Evolutionary conservation across 2,113 vertebrate genomes (phyloP), one percentile per base, ranked within the genome.

Genomic region (Lepisosteus osseus): DNA sequence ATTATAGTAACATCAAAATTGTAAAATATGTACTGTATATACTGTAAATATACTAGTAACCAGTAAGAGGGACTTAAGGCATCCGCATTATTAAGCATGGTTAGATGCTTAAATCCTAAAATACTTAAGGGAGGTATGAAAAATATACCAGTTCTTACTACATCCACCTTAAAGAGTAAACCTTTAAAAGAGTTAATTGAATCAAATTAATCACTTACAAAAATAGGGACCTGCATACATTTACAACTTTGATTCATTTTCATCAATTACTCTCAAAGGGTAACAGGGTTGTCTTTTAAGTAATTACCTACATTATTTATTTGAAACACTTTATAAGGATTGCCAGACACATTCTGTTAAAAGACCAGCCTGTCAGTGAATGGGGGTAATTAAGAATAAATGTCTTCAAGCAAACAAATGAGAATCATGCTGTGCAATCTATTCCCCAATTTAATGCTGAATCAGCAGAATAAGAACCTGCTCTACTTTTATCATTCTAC

Each of bases 361-460:
- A 61, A 47, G 15, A 54, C 29, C 6, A 3, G 42, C 69, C 56
- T 15, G 65, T 61, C 17, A 73, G 73, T 40, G 61, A 72, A 77
- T 74, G 71, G 68, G 29, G 44, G 63, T 65, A 59, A 76, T 73
- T 71, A 67, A 61, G 69, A n/a, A 65, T 51, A 41, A 56, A 55
- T 72, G 62, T 68, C 17, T 45, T 72, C 72, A 45, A 47, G 61
- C 64, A 78, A 78, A 76, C 67, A 71, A 67, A 79, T 70, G 75
- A 57, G 15, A 45, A 61, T 64, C 66, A 68, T 55, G 63, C 17
- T 70, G 70, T 43, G 64, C 54, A 73, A 66, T 79, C 59, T 70
- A 44, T 42, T 43, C 69, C 2, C 12, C 55, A 43, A 61, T 47
- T 45, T 51, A 54, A 29, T 61, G 40, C 29, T 62, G 15, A n/a